Percentiles rank a stretch among this genome's conserved stretches.
phyloP scores from a whole-genome alignment of 2,888 invertebrate genomes.

The Diplazon laetatorius region DNA sequence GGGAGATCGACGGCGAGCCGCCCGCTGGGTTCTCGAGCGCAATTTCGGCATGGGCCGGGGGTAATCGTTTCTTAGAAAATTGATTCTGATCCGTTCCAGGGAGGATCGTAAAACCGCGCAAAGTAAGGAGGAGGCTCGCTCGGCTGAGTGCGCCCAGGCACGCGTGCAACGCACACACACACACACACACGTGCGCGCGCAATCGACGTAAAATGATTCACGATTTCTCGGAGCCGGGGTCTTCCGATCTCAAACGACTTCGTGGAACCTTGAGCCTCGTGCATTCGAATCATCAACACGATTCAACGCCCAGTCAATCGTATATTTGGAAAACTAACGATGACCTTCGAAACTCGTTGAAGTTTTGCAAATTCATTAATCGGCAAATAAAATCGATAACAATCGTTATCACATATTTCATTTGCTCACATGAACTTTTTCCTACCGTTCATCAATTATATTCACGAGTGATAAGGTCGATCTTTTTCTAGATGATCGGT shows the following conservation, averaged over 20 bases:
- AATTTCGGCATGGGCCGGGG: slow-evolving; percentile 38
- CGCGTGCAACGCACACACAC: slow-evolving; percentile 22
- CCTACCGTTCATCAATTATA: too few species aligned
- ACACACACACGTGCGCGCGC: slow-evolving; percentile 43
- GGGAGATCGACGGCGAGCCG: slow-evolving; percentile 33
- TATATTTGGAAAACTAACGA: not conserved
- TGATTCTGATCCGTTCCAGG: slow-evolving; percentile 52
- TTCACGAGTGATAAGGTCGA: too few species aligned
- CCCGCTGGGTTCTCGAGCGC: slow-evolving; percentile 14
- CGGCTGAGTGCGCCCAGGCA: slow-evolving; percentile 38
- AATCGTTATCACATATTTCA: too few species aligned
- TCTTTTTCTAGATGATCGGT: too few species aligned
- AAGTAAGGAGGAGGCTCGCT: not conserved
- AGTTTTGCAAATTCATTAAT: too few species aligned
- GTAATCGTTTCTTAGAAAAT: slow-evolving; percentile 52
- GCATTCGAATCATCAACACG: slow-evolving; percentile 12
- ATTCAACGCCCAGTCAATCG: not conserved
- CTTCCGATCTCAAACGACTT: slow-evolving; percentile 58
- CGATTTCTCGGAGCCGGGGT: slow-evolving; percentile 57
- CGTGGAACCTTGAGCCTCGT: slow-evolving; percentile 43
- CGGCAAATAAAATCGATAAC: too few species aligned
- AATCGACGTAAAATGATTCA: slow-evolving; percentile 62
- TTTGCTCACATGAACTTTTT: too few species aligned
- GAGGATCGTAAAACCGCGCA: slow-evolving; percentile 39
- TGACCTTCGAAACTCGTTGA: too few species aligned